phyloP scores from a whole-genome alignment of 1,140 invertebrate species.

The Drosophila erecta region DNA sequence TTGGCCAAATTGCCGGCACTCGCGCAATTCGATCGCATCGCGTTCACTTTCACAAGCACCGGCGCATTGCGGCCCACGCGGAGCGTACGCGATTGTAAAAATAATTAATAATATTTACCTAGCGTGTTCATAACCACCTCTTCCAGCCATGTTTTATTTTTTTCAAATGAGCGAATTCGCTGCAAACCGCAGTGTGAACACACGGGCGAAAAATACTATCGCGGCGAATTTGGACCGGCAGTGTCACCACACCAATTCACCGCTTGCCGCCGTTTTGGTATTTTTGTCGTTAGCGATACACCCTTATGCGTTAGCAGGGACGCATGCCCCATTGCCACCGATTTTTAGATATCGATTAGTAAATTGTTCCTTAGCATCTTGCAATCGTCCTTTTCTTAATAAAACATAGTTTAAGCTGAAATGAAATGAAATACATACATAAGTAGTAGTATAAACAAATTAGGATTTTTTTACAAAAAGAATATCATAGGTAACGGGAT shows the following conservation, averaged over 20 bases:
- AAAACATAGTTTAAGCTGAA: too few species aligned
- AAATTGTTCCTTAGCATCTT: too few species aligned
- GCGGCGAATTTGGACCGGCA: conserved; percentile 39
- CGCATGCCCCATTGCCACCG: too few species aligned
- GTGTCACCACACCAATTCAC: conserved; percentile 59
- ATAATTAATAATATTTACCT: conserved; percentile 84
- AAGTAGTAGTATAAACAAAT: too few species aligned
- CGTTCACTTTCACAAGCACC: conserved; percentile 33
- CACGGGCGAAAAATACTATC: conserved; percentile 17
- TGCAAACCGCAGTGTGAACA: conserved; percentile 70
- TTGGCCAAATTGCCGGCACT: conserved; percentile 38
- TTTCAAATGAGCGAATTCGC: conserved; percentile 84
- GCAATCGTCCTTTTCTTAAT: too few species aligned
- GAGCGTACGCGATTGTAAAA: conserved; percentile 39
- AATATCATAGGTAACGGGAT: too few species aligned
- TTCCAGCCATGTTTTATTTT: conserved; percentile 85
- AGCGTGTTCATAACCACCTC: conserved; percentile 85
- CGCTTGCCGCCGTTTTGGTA: neutral
- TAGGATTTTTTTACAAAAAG: too few species aligned
- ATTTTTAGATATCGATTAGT: too few species aligned
- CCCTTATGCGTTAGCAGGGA: too few species aligned
- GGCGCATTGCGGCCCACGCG: conserved; percentile 20
- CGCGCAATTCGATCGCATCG: conserved; percentile 19
- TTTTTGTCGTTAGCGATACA: neutral
- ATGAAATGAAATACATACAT: too few species aligned